A percentile compares a stretch with the other conserved stretches of the same genome.
Evolutionary conservation across 1,140 invertebrate species (phyloP).

Genomic region (Drosophila pandora): DNA sequence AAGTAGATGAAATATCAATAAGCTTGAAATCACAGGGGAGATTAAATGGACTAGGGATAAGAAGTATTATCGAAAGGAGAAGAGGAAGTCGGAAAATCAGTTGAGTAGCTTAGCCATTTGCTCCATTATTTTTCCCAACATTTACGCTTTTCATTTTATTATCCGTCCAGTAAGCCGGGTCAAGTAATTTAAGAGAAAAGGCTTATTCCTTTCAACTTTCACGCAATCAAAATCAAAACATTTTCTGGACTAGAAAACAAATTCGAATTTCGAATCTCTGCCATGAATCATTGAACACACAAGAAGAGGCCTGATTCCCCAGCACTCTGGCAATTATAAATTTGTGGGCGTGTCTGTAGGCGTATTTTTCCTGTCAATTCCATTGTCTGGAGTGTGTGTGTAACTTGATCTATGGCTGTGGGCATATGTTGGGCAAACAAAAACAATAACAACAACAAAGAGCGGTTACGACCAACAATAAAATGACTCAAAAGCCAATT

Average conservation of each 20-base stretch:
- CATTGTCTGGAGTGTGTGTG: slow-evolving; percentile 25
- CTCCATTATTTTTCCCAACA: background rate
- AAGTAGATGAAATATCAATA: slow-evolving; percentile 5
- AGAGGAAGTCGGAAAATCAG: background rate
- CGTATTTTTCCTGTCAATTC: slow-evolving; percentile 37
- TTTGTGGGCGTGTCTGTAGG: slow-evolving; percentile 31
- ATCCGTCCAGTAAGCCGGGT: slow-evolving; percentile 6
- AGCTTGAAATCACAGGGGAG: background rate
- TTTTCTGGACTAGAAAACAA: slow-evolving; percentile 40
- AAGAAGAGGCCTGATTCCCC: slow-evolving; percentile 7
- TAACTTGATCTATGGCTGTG: slow-evolving; percentile 63
- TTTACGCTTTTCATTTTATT: background rate
- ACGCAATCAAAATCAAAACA: slow-evolving; percentile 25
- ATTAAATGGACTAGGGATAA: background rate
- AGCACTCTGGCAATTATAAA: slow-evolving; percentile 63
- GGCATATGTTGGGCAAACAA: slow-evolving; percentile 43
- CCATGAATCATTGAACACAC: slow-evolving; percentile 73
- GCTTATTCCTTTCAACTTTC: slow-evolving; percentile 9
- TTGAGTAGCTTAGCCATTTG: background rate
- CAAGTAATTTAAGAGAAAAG: slow-evolving; percentile 49
- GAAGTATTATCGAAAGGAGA: background rate
- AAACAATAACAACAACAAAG: slow-evolving; percentile 27
- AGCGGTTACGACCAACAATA: slow-evolving; percentile 57
- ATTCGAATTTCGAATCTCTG: slow-evolving; percentile 70
- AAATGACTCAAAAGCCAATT: slow-evolving; percentile 76